A percentile compares a stretch with the other conserved stretches of the same genome.
Evolutionary conservation across 1,140 invertebrate species (phyloP).

Genomic region (Zaprionus tsacasi): DNA sequence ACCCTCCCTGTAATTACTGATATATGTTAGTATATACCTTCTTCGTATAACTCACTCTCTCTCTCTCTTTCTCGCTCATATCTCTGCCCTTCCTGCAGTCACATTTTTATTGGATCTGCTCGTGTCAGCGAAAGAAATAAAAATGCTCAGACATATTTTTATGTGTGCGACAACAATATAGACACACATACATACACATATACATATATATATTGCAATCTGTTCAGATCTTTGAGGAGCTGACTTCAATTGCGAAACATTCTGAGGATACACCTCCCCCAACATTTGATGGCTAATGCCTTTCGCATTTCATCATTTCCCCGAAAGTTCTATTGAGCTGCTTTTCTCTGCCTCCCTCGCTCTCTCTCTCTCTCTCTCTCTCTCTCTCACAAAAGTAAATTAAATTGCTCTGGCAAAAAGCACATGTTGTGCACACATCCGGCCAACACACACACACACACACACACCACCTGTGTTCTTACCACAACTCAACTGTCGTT

Average conservation of each 20-base stretch:
- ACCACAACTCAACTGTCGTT: not conserved
- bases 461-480: not conserved
- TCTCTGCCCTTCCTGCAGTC: not conserved
- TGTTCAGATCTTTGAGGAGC: not conserved
- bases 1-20: not conserved
- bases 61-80: too few relatives aligned
- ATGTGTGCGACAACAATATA: slow-evolving; percentile 4
- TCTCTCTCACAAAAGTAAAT: slow-evolving; percentile 12
- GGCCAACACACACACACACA: slow-evolving; percentile 12
- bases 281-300: slow-evolving; percentile 31
- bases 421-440: slow-evolving; percentile 17
- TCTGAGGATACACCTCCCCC: not conserved
- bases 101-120: not conserved
- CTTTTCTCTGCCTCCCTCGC: not conserved
- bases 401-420: slow-evolving; percentile 45
- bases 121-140: not conserved
- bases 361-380: not conserved
- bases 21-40: not conserved
- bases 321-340: slow-evolving; percentile 24
- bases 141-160: slow-evolving; percentile 6
- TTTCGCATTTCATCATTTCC: slow-evolving; percentile 25
- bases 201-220: slow-evolving; percentile 1
- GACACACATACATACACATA: not conserved
- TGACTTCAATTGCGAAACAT: not conserved
- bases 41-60: not conserved